Conservation (phyloP, 2,797 vertebrate species). For the Pipistrellus nathusii region DNA sequence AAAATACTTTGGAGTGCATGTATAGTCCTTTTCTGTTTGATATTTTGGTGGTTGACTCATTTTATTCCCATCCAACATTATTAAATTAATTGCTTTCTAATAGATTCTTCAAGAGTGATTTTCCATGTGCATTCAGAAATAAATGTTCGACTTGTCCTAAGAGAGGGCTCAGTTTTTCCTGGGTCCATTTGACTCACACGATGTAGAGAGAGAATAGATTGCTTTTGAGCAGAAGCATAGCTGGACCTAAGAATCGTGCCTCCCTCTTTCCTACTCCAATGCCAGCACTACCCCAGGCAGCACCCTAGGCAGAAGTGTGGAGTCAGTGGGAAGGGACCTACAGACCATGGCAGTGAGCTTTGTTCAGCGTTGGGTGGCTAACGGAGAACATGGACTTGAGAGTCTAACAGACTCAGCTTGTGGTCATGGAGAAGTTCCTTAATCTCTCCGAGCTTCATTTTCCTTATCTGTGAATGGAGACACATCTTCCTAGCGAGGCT, state of each 20-base stretch:
- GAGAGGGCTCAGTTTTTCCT: conserved; percentile 64
- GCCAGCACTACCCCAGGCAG: neutral
- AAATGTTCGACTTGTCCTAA: conserved; percentile 67
- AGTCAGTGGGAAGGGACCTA: neutral
- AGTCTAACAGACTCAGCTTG: neutral
- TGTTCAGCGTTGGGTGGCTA: neutral
- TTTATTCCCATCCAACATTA: conserved; percentile 62
- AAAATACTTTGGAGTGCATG: conserved; percentile 67
- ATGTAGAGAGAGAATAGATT: conserved; percentile 35
- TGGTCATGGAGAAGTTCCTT: neutral
- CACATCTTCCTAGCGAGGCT: neutral
- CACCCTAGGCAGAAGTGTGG: neutral
- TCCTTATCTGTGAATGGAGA: neutral
- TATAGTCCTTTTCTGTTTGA: conserved; percentile 66
- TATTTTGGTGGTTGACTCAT: conserved; percentile 76
- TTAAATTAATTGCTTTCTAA: conserved; percentile 73
- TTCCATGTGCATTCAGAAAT: conserved; percentile 71
- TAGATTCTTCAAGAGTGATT: conserved; percentile 61
- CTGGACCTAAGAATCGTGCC: neutral
- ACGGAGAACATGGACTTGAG: neutral
- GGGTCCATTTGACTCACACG: conserved; percentile 55
- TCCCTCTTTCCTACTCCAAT: neutral
- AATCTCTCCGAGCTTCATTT: neutral
- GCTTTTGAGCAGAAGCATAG: conserved; percentile 27
- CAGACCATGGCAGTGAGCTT: neutral